Base-by-base conservation (phyloP, 2,113 vertebrate species). In the Chrysochloris asiatica region DNA sequence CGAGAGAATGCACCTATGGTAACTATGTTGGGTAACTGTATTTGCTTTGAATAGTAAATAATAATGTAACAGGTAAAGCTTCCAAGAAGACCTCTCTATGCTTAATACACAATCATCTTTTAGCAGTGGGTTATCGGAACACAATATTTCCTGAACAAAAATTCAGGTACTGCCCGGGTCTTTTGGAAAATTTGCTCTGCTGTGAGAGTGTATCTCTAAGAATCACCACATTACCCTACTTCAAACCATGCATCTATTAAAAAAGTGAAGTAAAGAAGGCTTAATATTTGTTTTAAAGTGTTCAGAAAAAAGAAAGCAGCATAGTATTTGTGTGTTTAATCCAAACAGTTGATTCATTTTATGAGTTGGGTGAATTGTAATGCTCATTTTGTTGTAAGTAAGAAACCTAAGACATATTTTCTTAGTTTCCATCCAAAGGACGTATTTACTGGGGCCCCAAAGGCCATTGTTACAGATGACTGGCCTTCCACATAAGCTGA, bases 11-110 rank as follows among this genome's bases (percentile, higher is more conserved):
- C 3, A 17, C 71, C 56, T 59, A 33, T 59, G 30, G 26, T 50
- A 79, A 76, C 2, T 56, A 8, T 73, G 47, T 67, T 85, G 17
- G 36, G 33, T 17, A 83, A 48, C 8, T 78, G 11, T 21, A 69
- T 67, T 69, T 69, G 38, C 22, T 86, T 88, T 76, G 33, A 75
- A 83, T 69, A 69, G 75, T 84, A 81, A 82, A 79, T 83, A 95
- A 38, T 88, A 56, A 88, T 8, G 3, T 33, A 79, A 87, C 1
- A 63, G 10, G 6, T 78, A 78, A 78, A 24, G 24, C 28, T 65
- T 52, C 38, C 63, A 82, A 69, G 81, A 85, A 56, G 36, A 71
- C 1, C 30, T 79, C 12, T 71, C 6, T 79, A 30, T 24, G 71
- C n/a, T 90, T 83, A 78, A 83, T 26, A 50, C 0, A 22, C n/a